Conservation (phyloP, 2,888 invertebrate genomes). For the Himalopsyche tibetana region DNA sequence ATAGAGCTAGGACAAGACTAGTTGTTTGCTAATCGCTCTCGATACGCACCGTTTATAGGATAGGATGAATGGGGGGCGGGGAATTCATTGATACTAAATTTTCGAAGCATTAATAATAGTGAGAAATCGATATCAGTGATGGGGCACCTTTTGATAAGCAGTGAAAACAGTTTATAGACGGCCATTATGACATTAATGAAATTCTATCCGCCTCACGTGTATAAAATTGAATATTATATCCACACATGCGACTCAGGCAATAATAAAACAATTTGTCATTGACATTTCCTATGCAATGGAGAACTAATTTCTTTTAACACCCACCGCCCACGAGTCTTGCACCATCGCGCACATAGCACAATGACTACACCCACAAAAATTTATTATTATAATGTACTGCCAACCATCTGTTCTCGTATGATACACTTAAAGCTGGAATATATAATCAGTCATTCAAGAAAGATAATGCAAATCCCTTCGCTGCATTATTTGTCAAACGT, state of each 20-base stretch:
- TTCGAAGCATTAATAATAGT: too few relatives aligned
- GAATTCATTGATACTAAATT: too few relatives aligned
- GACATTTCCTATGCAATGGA: conserved; percentile 54
- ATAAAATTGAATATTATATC: conserved; percentile 36
- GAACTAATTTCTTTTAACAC: conserved; percentile 62
- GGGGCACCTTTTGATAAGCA: too few relatives aligned
- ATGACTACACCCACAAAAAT: conserved; percentile 27
- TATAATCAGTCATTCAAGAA: conserved; percentile 38
- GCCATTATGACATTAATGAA: neutral
- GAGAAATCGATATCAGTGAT: too few relatives aligned
- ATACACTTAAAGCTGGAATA: conserved; percentile 18
- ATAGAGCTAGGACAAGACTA: too few relatives aligned
- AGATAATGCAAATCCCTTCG: conserved; percentile 40
- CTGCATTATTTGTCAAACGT: conserved; percentile 8
- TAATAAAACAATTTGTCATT: conserved; percentile 62
- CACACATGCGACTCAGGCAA: conserved; percentile 36
- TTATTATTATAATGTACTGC: conserved; percentile 45
- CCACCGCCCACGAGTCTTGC: conserved; percentile 58
- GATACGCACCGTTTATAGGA: too few relatives aligned
- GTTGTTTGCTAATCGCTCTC: too few relatives aligned
- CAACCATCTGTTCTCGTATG: conserved; percentile 53
- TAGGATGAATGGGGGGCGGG: too few relatives aligned
- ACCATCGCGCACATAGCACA: neutral
- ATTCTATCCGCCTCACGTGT: neutral
- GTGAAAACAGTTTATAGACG: too few relatives aligned